Evolutionary conservation across 2,113 vertebrate genomes (phyloP).

Genomic region (Psilopogon haemacephalus): DNA sequence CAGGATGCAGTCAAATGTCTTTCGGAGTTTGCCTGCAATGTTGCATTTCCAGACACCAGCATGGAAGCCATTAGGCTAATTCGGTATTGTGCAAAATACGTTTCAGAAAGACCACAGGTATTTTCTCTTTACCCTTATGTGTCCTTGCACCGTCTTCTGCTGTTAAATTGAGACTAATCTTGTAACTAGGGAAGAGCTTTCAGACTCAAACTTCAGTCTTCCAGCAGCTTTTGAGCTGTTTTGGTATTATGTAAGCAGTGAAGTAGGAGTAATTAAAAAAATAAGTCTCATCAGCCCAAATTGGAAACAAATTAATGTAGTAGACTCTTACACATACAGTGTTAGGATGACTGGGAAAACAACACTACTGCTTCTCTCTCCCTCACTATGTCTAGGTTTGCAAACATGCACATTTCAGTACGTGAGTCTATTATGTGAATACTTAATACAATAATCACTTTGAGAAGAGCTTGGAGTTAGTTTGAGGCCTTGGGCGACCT

Average conservation of each 20-base stretch:
- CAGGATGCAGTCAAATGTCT: slow-evolving; percentile 97
- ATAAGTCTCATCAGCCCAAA: not conserved
- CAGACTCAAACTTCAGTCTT: not conserved
- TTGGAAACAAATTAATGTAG: not conserved
- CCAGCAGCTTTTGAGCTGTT: not conserved
- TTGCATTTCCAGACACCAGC: slow-evolving; percentile 94
- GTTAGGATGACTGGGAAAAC: not conserved
- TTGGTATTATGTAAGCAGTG: not conserved
- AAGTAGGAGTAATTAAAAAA: not conserved
- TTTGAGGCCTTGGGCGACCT: too few species aligned
- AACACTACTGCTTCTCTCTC: not conserved
- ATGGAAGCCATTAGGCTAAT: slow-evolving; percentile 98
- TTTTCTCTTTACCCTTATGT: not conserved
- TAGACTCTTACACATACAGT: not conserved
- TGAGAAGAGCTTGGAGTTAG: not conserved
- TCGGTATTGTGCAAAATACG: slow-evolving; percentile 93
- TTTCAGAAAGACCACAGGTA: slow-evolving; percentile 93
- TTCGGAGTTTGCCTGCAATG: slow-evolving; percentile 96
- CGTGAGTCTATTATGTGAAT: not conserved
- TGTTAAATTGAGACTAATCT: not conserved
- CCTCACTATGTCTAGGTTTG: not conserved
- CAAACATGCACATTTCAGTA: not conserved
- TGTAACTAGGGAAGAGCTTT: not conserved
- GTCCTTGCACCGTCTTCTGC: not conserved
- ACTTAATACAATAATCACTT: not conserved